Base-by-base conservation (phyloP, 2,888 invertebrate genomes). In the Pollenia angustigena region DNA sequence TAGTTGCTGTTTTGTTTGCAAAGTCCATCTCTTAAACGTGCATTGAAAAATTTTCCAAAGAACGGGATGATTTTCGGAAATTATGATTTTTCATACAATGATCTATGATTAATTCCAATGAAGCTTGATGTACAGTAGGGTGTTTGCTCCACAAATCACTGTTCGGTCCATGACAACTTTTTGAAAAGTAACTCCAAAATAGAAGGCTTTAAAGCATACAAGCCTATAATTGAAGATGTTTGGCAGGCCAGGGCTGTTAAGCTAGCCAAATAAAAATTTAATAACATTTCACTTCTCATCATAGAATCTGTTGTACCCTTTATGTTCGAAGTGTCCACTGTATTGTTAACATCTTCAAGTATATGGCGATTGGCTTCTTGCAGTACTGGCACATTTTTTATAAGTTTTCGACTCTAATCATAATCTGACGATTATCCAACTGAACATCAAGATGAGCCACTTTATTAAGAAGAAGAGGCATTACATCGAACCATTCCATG, bases 181-280 rank as follows among this genome's bases (percentile, higher is more conserved):
- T 69, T 89, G 3, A 97, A 96, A 64, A 98, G 94, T 46, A 99
- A 93, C 92, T 98, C 97, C 90, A 99, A 94, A 90, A 99, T 96
- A 90, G 97, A 97, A 1, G 99, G 99, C 90, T 97, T 96, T 78
- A 99, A 93, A 0, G 98, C 98, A 96, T 98, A 98, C 98, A 98
- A 98, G 68, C 97, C 98, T 89, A 99, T 98, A 71, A 99, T 97
- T 0, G 98, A 94, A 16, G n/a, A n/a, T n/a, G n/a, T n/a, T n/a
- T n/a, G n/a, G n/a, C n/a, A n/a, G n/a, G n/a, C n/a, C n/a, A n/a
- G n/a, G n/a, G n/a, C n/a, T n/a, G n/a, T n/a, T n/a, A n/a, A n/a
- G n/a, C n/a, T n/a, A n/a, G n/a, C n/a, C n/a, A n/a, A n/a, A n/a
- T n/a, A n/a, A n/a, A n/a, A n/a, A n/a, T n/a, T n/a, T n/a, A n/a